Base-by-base conservation (phyloP, 2,113 vertebrate genomes). In the Manacus vitellinus region DNA sequence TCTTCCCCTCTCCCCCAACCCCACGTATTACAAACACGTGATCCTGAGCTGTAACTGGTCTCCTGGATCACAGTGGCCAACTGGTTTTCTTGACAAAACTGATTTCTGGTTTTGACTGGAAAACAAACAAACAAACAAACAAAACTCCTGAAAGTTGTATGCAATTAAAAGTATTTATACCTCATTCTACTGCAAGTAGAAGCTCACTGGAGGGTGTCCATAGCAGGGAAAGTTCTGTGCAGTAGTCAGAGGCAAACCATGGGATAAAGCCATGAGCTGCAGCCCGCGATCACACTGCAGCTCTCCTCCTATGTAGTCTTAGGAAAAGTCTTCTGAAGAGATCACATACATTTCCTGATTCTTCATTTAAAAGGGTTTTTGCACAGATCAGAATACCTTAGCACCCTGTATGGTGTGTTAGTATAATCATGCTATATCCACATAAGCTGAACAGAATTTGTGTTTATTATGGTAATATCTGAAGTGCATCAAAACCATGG, bases 21-120 rank as follows among this genome's bases (percentile, higher is more conserved):
- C 44, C 2, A 1, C 8, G 9, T 52, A 61, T 31, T 6, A 35
- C 9, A 82, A 43, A 55, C 19, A 68, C 0, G 0, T 1, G 2
- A 47, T 68, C 68, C 49, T 65, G 39, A 76, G 27, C 28, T 63
- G 5, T 9, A 10, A 75, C 35, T n/a, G 18, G 21, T 41, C 62
- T 85, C 25, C 62, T 52, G 24, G 12, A 31, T 68, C 27, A 52
- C 30, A 37, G 31, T 0, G 0, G 22, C 23, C 44, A 86, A 4
- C 9, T 78, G 30, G 11, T 52, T 44, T 51, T 59, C 39, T 30
- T 35, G 8, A 72, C 24, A 72, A 81, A 87, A 33, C 14, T 16
- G 30, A 65, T 82, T 85, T 79, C 30, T 51, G 43, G 5, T 90
- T 85, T 83, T 61, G 16, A 68, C 19, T 47, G 33, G 14, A 85